Evolutionary conservation across 2,888 invertebrate species (phyloP).

Genomic region (Agapetus fuscipes): DNA sequence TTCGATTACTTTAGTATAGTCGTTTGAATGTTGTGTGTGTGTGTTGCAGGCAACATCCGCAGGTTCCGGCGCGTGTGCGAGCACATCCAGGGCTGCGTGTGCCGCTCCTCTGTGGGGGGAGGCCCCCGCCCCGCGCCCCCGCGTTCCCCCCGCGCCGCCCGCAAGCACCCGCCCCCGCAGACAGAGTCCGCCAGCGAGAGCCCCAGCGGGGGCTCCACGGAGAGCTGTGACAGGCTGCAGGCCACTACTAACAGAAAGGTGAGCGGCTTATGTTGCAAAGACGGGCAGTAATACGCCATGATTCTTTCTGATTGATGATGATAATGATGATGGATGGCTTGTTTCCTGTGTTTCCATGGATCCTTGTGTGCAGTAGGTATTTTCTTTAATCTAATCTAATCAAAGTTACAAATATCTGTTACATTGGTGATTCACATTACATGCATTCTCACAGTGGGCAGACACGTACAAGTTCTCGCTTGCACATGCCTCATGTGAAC

Average conservation of each 20-base stretch:
- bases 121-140: slow-evolving; percentile 18
- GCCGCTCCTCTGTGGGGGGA: slow-evolving; percentile 36
- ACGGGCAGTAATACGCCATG: too few relatives aligned
- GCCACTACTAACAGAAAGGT: slow-evolving; percentile 14
- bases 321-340: too few relatives aligned
- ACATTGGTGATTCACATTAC: too few relatives aligned
- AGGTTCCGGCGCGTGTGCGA: slow-evolving; percentile 93
- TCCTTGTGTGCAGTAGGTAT: not conserved
- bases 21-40: too few relatives aligned
- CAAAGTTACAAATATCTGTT: too few relatives aligned
- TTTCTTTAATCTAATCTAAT: too few relatives aligned
- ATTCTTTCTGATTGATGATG: too few relatives aligned
- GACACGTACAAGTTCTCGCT: too few relatives aligned
- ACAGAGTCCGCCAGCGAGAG: slow-evolving; percentile 16
- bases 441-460: too few relatives aligned
- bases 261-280: slow-evolving; percentile 2
- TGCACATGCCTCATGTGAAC: too few relatives aligned
- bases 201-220: slow-evolving; percentile 19
- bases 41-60: slow-evolving; percentile 78
- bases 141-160: slow-evolving; percentile 25
- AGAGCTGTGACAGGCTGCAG: slow-evolving; percentile 20
- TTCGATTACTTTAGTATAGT: too few relatives aligned
- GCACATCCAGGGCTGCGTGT: slow-evolving; percentile 84
- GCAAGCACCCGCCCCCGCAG: slow-evolving; percentile 31
- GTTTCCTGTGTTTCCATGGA: too few relatives aligned